Percentiles rank a stretch among this genome's conserved stretches.
Evolutionary conservation across 2,797 vertebrate species (phyloP).

Genomic region (Jordanella pulchra): DNA sequence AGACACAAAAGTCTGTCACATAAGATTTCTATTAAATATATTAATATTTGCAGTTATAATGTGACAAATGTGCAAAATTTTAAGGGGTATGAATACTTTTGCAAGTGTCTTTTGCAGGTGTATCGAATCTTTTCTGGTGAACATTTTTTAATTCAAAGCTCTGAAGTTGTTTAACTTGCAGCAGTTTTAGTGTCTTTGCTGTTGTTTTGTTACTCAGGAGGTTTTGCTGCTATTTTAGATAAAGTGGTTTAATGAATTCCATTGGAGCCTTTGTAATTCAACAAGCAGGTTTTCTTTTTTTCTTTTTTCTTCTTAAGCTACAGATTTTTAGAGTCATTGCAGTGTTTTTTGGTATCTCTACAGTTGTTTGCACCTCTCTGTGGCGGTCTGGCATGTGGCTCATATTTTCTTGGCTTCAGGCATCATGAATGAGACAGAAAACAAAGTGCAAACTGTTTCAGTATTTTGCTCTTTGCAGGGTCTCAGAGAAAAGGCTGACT

Average conservation of each 20-base stretch:
- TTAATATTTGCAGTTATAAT: too few species aligned
- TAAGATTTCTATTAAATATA: too few species aligned
- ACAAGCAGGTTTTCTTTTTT: not conserved
- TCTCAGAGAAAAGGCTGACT: not conserved
- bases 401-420: conserved; percentile 1
- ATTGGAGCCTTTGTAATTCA: too few species aligned
- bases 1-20: too few species aligned
- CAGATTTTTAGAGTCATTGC: not conserved
- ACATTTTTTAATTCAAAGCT: not conserved
- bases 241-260: too few species aligned
- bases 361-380: not conserved
- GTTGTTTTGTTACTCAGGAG: not conserved
- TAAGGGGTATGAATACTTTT: too few species aligned
- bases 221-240: not conserved
- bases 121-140: not conserved
- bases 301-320: too few species aligned
- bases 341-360: not conserved
- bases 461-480: not conserved
- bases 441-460: not conserved
- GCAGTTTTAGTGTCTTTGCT: not conserved
- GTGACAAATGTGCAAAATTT: too few species aligned
- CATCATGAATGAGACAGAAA: not conserved
- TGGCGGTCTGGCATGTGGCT: not conserved
- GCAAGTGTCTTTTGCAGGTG: too few species aligned
- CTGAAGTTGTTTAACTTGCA: too few species aligned